phyloP scores from a whole-genome alignment of 2,888 invertebrate genomes.

The Patella pellucida region DNA sequence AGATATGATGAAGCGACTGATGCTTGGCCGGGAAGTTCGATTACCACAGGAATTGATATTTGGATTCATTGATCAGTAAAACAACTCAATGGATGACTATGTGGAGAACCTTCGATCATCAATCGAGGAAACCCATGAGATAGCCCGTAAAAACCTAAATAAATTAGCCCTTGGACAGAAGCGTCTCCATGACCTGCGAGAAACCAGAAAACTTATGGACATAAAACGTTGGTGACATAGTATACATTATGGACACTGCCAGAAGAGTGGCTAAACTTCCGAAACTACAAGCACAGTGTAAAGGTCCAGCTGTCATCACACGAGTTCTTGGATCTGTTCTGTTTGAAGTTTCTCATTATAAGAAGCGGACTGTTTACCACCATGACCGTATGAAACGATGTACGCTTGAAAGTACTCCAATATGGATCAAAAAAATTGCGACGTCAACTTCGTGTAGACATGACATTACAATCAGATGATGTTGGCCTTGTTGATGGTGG shows the following conservation, averaged over 20 bases:
- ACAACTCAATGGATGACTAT: no score
- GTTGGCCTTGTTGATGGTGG: no score
- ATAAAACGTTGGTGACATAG: no score
- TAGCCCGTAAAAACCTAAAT: not conserved
- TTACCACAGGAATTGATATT: slow-evolving; percentile 27
- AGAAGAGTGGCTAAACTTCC: slow-evolving; percentile 8
- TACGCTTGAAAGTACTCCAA: not conserved
- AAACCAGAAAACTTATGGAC: not conserved
- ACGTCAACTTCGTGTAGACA: no score
- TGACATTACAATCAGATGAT: no score
- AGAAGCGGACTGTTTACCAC: not conserved
- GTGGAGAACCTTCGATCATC: not conserved
- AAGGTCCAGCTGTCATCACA: slow-evolving; percentile 16
- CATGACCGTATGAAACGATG: slow-evolving; percentile 9
- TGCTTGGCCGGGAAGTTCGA: no score
- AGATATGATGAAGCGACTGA: slow-evolving; percentile 10
- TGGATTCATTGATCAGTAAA: slow-evolving; percentile 11
- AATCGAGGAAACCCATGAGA: not conserved
- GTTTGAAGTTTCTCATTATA: not conserved
- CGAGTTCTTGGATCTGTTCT: slow-evolving; percentile 2
- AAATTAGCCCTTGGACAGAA: not conserved
- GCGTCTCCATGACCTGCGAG: not conserved
- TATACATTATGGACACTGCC: no score
- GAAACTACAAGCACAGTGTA: slow-evolving; percentile 26
- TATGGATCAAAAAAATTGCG: not conserved